phyloP scores from a whole-genome alignment of 2,113 vertebrate genomes.

The Corvus cornix region DNA sequence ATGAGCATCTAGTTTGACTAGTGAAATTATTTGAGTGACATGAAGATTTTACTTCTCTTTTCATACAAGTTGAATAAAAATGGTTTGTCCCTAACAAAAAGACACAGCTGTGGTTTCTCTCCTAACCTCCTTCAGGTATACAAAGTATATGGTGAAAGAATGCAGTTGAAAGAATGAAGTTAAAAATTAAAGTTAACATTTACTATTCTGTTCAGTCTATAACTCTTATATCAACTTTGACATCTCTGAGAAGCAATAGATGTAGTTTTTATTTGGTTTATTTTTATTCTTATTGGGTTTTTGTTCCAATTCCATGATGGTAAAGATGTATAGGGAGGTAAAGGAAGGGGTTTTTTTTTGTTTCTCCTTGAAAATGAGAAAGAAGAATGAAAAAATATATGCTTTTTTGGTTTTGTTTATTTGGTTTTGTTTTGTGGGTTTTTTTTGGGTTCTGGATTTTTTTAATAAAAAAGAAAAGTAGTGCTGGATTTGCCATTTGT shows the following conservation, averaged over 20 bases:
- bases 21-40: conserved; percentile 6
- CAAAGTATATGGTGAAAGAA: background rate
- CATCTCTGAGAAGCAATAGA: background rate
- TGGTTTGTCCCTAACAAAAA: background rate
- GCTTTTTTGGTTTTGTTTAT: background rate
- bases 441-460: background rate
- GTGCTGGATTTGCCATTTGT: background rate
- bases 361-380: background rate
- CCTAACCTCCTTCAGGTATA: background rate
- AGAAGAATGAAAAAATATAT: background rate
- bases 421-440: background rate
- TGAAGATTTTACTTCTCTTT: background rate
- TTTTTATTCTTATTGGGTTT: background rate
- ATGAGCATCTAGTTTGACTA: background rate
- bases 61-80: conserved; percentile 48
- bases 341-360: background rate
- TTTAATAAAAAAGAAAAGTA: background rate
- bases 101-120: background rate
- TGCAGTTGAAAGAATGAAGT: background rate
- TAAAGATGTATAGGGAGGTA: background rate
- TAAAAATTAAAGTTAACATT: background rate
- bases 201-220: background rate
- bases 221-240: background rate
- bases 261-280: background rate
- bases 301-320: rapidly evolving